Evolutionary conservation across 2,888 invertebrate species (phyloP).

Genomic region (Plebejus anna): DNA sequence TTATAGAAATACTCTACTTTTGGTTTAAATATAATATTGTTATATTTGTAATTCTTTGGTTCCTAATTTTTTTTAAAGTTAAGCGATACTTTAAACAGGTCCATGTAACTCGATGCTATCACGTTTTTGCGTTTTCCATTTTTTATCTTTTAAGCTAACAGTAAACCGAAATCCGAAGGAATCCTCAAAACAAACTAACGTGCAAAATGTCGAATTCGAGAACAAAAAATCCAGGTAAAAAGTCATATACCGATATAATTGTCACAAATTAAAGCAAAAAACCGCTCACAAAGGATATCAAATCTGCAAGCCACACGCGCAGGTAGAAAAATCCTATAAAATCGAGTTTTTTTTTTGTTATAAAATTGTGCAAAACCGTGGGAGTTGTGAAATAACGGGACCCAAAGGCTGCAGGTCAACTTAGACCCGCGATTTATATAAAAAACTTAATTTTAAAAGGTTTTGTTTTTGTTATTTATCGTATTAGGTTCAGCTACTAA

Average conservation of each 20-base stretch:
- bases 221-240: conserved; percentile 75
- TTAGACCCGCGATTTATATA: conserved; percentile 30
- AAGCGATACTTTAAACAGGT: conserved; percentile 9
- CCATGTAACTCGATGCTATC: conserved; percentile 12
- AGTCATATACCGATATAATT: conserved; percentile 80
- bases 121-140: conserved; percentile 2
- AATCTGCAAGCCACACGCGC: conserved; percentile 80
- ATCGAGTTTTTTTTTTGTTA: conserved; percentile 54
- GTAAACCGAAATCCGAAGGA: conserved; percentile 56
- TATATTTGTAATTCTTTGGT: background rate
- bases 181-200: conserved; percentile 65
- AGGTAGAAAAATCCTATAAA: conserved; percentile 70
- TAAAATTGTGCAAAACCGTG: conserved; percentile 76
- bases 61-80: background rate
- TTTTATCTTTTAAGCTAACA: conserved; percentile 47
- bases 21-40: background rate
- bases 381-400: conserved; percentile 72
- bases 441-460: conserved; percentile 30
- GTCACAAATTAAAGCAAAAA: conserved; percentile 80
- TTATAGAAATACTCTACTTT: background rate
- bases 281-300: conserved; percentile 73
- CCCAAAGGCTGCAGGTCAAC: conserved; percentile 35
- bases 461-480: conserved; percentile 23
- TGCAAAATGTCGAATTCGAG: conserved; percentile 66
- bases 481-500: background rate